Evolutionary conservation across 2,113 vertebrate genomes (phyloP).

Genomic region (Pandion haliaetus): DNA sequence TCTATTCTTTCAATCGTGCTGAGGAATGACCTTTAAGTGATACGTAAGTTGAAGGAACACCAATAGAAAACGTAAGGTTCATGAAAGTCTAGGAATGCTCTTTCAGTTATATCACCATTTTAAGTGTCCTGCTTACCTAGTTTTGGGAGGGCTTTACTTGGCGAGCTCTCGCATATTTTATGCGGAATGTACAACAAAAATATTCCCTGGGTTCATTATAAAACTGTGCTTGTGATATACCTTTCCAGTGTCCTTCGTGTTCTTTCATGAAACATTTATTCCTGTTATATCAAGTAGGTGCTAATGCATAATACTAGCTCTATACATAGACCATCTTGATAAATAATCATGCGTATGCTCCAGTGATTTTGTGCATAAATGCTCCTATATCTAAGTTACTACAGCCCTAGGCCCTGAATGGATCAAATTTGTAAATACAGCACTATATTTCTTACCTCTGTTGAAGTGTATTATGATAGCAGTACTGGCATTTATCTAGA

Average conservation of each 20-base stretch:
- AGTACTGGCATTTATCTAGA: neutral
- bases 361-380: slow-evolving; percentile 2
- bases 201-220: slow-evolving; percentile 18
- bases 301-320: neutral
- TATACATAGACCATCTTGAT: neutral
- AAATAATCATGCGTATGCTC: neutral
- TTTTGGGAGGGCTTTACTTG: neutral
- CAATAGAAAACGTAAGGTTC: neutral
- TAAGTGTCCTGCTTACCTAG: neutral
- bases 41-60: neutral
- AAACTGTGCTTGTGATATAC: neutral
- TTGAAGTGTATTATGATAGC: neutral
- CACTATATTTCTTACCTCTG: neutral
- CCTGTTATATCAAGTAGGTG: neutral
- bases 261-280: slow-evolving; percentile 9
- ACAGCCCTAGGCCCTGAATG: neutral
- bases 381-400: neutral
- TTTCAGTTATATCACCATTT: neutral
- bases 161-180: neutral
- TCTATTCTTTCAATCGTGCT: neutral
- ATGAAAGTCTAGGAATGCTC: neutral
- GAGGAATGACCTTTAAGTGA: neutral
- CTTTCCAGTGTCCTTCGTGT: neutral
- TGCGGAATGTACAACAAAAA: slow-evolving; percentile 5
- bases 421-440: neutral